phyloP scores from a whole-genome alignment of 2,113 vertebrate species.

The Gallinago media region DNA sequence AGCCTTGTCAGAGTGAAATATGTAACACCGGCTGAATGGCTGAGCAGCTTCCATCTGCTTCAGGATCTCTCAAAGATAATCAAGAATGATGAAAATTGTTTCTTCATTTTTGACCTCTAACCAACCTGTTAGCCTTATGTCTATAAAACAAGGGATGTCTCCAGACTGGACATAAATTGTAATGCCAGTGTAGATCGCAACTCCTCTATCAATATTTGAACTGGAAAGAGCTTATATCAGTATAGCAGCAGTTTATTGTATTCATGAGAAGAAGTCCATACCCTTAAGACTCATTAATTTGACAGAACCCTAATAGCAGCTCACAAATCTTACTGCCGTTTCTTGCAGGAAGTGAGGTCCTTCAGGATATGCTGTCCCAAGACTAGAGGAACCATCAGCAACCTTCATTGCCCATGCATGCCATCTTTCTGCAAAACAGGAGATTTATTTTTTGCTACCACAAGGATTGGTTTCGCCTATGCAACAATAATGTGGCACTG shows the following conservation, averaged over 20 bases:
- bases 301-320: slow-evolving; percentile 23
- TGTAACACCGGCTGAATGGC: slow-evolving; percentile 58
- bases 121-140: slow-evolving; percentile 63
- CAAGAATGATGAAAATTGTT: slow-evolving; percentile 76
- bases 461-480: background rate
- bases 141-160: slow-evolving; percentile 66
- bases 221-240: slow-evolving; percentile 36
- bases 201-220: slow-evolving; percentile 67
- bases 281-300: slow-evolving; percentile 58
- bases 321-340: slow-evolving; percentile 37
- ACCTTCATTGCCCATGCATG: background rate
- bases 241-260: slow-evolving; percentile 35
- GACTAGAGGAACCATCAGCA: background rate
- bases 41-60: slow-evolving; percentile 73
- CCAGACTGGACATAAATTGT: slow-evolving; percentile 63
- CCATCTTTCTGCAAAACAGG: background rate
- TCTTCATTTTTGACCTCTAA: slow-evolving; percentile 74
- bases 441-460: background rate
- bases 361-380: background rate
- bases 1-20: slow-evolving; percentile 73
- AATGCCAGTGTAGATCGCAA: slow-evolving; percentile 41
- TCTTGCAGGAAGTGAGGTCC: background rate
- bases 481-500: background rate
- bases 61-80: slow-evolving; percentile 72
- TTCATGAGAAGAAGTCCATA: slow-evolving; percentile 30